Conservation (phyloP, 2,888 invertebrate genomes). For the Drosophila niveifrons region DNA sequence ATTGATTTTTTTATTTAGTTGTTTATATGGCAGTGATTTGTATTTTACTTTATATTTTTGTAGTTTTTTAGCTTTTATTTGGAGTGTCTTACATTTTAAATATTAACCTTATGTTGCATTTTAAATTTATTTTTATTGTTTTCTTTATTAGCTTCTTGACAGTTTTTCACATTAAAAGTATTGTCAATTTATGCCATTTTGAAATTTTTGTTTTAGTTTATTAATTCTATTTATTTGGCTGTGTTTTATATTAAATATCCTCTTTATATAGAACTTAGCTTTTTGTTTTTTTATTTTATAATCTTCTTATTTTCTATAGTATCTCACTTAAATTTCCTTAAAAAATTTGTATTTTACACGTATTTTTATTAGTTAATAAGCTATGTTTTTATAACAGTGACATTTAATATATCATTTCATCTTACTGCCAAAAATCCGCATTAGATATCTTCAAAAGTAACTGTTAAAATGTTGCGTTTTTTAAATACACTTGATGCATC, state of each 20-base stretch:
- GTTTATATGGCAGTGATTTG: not conserved
- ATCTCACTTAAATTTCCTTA: too few species aligned
- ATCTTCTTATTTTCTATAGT: too few species aligned
- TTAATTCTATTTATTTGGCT: too few species aligned
- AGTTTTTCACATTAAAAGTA: too few species aligned
- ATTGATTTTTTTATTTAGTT: not conserved
- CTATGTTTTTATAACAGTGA: not conserved
- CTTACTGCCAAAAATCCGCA: not conserved
- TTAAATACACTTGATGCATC: slow-evolving; percentile 1
- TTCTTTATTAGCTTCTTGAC: not conserved
- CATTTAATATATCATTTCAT: not conserved
- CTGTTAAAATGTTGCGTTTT: not conserved
- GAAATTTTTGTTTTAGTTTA: too few species aligned
- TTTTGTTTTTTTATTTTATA: too few species aligned
- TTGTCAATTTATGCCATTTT: too few species aligned
- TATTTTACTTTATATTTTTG: not conserved
- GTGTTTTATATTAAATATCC: too few species aligned
- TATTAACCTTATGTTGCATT: too few species aligned
- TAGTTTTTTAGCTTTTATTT: too few species aligned
- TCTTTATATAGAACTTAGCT: too few species aligned
- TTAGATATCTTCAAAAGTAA: not conserved
- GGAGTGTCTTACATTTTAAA: too few species aligned
- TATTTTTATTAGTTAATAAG: not conserved
- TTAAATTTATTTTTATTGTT: not conserved
- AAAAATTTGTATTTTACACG: not conserved